Evolutionary conservation across 2,888 invertebrate genomes (phyloP), one percentile per base, ranked within the genome.

Genomic region (Patella caerulea): DNA sequence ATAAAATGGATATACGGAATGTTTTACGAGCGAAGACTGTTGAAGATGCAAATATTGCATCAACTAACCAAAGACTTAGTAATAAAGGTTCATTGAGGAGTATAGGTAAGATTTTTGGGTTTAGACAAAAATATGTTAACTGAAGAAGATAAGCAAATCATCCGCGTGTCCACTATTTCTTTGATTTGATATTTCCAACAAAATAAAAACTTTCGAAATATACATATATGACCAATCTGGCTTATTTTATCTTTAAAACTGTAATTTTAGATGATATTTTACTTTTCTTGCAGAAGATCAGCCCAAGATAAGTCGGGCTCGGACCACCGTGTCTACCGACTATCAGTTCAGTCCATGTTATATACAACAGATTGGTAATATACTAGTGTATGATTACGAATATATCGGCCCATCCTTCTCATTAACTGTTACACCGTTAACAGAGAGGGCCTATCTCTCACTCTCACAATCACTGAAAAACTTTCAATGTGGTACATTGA

Each of bases 341-440:
- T 88, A 89, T 84, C 88, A 90, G 83, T 90, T 90, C 80, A 89
- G 90, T 71, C 83, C 84, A 29, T 90, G 90, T 79, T 82, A 83
- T 53, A 81, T 90, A n/a, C 88, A 89, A 71, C 90, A 91, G 82
- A 85, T 91, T 74, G 86, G 87, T 45, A 85, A 86, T 76, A 84
- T 82, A 11, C 89, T 89, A 79, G 82, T 78, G 69, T 91, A 91
- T 80, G 90, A 91, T 80, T 88, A 89, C 69, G 91, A 91, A 79
- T 90, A 90, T 80, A 81, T 88, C 53, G 90, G 90, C 0, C 88
- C 90, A 7, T 75, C 81, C 19, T 74, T 79, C 15, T 82, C 87
- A 69, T 84, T 90, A 5, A 87, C 89, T 3, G 75, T 90, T 45
- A 91, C 90, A 7, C 91, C 90, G 0, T 86, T 91, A 17, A 91